Base-by-base conservation (phyloP, 1,140 invertebrate genomes). In the Drosophila novamexicana region DNA sequence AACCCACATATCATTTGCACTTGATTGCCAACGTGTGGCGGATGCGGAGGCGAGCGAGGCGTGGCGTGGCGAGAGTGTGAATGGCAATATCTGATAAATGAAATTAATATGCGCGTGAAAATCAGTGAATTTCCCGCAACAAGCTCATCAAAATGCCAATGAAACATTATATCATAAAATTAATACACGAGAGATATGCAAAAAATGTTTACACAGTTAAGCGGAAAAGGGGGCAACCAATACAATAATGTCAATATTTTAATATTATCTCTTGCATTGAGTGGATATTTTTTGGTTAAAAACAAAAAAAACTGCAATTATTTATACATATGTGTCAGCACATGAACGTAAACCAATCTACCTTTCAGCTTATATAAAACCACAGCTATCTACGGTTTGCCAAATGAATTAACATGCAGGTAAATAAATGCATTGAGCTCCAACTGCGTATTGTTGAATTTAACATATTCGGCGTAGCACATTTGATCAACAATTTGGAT, bases 1-100 rank as follows among this genome's bases (percentile, higher is more conserved):
- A 63, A 22, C 9, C 7, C 49, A 54, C 59, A 56, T 71, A 71
- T 71, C 59, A 71, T 64, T 71, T 71, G 36, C 68, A 71, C 42
- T 42, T 71, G 59, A 54, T 54, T 56, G 67, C 45, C 16, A 40
- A 29, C 32, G 45, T 10, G 14, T 54, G 14, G 9, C 14, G 10
- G 9, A 32, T 42, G 39, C 18, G 18, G 18, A 18, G 18, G 1
- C 18, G 18, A 18, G 1, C 18, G 18, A 8, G 36, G 7, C 40
- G 34, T 10, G 14, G 14, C 40, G 34, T 10, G 56, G 37, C 39
- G 9, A 34, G 16, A 53, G 44, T n/a, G 14, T 47, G 14, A 63
- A 45, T 32, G 54, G 64, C 63, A 52, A 65, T 18, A 54, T 16
- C 53, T 49, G 61, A 52, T 63, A 49, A 50, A 14, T 39, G 18